Conservation (phyloP, 2,797 vertebrate genomes). For the Eulemur mongoz region DNA sequence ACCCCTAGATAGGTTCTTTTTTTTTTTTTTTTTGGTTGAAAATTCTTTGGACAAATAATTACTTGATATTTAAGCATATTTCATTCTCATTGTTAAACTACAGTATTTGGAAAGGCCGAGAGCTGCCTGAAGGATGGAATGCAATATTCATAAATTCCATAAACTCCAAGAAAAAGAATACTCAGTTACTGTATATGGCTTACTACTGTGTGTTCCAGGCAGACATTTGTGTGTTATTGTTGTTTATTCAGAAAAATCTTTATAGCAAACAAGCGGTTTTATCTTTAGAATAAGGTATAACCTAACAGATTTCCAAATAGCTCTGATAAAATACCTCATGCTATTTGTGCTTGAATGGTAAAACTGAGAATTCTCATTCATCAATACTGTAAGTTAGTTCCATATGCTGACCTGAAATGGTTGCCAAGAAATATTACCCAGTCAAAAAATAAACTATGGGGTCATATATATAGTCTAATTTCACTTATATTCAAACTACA, state of each 20-base stretch:
- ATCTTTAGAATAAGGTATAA: slow-evolving; percentile 36
- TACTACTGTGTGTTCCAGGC: slow-evolving; percentile 52
- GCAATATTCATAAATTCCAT: slow-evolving; percentile 3
- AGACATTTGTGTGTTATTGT: slow-evolving; percentile 9
- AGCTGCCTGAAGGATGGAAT: neutral
- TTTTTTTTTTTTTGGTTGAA: neutral
- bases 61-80: slow-evolving; percentile 49
- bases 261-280: slow-evolving; percentile 16
- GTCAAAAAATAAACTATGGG: neutral
- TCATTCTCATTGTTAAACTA: neutral
- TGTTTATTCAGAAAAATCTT: slow-evolving; percentile 32
- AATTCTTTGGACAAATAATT: slow-evolving; percentile 36
- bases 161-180: neutral
- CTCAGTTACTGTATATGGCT: neutral
- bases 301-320: neutral
- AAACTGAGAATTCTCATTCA: neutral
- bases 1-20: neutral
- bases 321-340: neutral
- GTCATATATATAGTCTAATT: neutral
- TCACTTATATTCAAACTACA: neutral
- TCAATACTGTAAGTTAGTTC: slow-evolving; percentile 15
- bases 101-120: slow-evolving; percentile 40
- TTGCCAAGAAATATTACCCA: slow-evolving; percentile 22
- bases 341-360: neutral
- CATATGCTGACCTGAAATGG: neutral